A percentile compares a stretch with the other conserved stretches of the same genome.
These are phyloP conservation scores for Cyrtonyx montezumae DNA, from an alignment of 2,113 vertebrate genomes.

Conservation along the genomic window DNA sequence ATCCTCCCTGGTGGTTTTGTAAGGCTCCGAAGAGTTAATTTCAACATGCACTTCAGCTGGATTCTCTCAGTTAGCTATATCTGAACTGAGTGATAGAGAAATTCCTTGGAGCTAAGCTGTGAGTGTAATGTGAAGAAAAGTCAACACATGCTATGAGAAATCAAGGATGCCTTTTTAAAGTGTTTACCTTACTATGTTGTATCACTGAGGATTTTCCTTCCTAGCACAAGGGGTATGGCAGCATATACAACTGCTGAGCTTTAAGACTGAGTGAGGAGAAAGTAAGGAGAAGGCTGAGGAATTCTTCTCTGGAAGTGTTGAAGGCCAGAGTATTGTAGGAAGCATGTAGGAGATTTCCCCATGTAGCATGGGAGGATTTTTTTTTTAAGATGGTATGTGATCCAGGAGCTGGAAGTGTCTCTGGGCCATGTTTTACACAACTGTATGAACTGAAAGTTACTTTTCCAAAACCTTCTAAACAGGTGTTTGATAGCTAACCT, in stretches of 20 bases:
- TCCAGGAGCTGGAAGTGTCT: neutral
- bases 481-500: neutral
- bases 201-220: neutral
- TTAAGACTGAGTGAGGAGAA: neutral
- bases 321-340: neutral
- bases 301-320: neutral
- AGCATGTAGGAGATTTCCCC: no score
- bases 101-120: slow-evolving; percentile 28
- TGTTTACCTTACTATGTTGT: neutral
- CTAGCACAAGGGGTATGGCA: neutral
- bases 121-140: slow-evolving; percentile 43
- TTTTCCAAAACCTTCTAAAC: neutral
- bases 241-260: neutral
- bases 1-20: neutral
- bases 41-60: slow-evolving; percentile 13
- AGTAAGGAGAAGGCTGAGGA: neutral
- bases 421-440: neutral
- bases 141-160: slow-evolving; percentile 31
- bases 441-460: neutral
- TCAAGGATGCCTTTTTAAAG: neutral
- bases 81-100: slow-evolving; percentile 34
- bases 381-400: neutral
- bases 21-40: slow-evolving; percentile 34
- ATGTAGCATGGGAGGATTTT: neutral
- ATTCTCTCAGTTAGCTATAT: slow-evolving; percentile 25